These are phyloP conservation scores for Omphaloscelis lunosa DNA, from an alignment of 2,888 invertebrate genomes.

Conservation along the genomic window DNA sequence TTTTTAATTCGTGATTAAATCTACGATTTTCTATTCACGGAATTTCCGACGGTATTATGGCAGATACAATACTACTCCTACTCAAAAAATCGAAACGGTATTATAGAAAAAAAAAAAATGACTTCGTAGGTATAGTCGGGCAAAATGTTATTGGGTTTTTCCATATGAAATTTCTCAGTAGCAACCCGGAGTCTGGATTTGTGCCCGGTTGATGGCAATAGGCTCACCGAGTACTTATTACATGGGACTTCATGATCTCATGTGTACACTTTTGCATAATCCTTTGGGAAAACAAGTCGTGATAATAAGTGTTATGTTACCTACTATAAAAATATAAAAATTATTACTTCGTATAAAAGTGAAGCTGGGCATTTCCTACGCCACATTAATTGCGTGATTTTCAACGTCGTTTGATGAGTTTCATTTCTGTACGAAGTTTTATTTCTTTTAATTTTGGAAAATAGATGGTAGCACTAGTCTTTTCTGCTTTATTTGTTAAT, in stretches of 20 bases:
- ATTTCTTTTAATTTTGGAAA: too few relatives aligned
- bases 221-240: too few relatives aligned
- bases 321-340: not conserved
- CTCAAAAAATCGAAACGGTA: not conserved
- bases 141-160: too few relatives aligned
- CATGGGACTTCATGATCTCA: too few relatives aligned
- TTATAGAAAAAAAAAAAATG: not conserved
- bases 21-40: not conserved
- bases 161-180: too few relatives aligned
- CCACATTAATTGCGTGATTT: not conserved
- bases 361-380: not conserved
- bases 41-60: not conserved
- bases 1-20: slow-evolving; percentile 37
- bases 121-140: not conserved
- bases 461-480: not conserved
- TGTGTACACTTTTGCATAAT: too few relatives aligned
- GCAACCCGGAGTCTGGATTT: too few relatives aligned
- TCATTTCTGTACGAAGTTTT: not conserved
- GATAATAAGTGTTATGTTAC: too few relatives aligned
- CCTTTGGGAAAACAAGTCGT: too few relatives aligned
- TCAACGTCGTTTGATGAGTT: not conserved
- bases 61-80: not conserved
- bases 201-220: too few relatives aligned
- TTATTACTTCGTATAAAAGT: not conserved
- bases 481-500: too few relatives aligned